Conservation (phyloP, 2,797 vertebrate genomes). For the Urophycis tenuis region DNA sequence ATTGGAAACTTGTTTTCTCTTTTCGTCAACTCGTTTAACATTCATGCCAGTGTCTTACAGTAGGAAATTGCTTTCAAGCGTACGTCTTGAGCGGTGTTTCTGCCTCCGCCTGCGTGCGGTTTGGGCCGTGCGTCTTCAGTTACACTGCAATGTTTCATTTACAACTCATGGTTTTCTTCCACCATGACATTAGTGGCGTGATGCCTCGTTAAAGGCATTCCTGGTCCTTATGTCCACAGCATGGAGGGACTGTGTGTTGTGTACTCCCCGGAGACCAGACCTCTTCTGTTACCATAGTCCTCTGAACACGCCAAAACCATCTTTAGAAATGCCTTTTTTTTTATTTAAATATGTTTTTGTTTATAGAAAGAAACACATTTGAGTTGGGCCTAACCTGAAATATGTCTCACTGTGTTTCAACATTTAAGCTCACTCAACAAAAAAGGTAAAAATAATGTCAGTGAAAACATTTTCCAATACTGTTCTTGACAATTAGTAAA, state of each 20-base stretch:
- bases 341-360: not conserved
- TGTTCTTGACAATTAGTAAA: not conserved
- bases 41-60: not conserved
- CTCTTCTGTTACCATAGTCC: not conserved
- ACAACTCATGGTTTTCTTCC: not conserved
- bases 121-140: not conserved
- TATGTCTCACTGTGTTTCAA: not conserved
- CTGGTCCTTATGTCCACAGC: not conserved
- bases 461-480: not conserved
- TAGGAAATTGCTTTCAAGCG: not conserved
- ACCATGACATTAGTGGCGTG: not conserved
- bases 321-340: not conserved
- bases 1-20: too few relatives aligned
- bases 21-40: too few relatives aligned
- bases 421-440: not conserved
- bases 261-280: not conserved
- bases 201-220: not conserved
- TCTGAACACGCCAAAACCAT: constrained; percentile 5
- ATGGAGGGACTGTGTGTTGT: not conserved
- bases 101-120: not conserved
- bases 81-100: not conserved
- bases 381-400: not conserved
- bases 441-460: not conserved
- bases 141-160: not conserved
- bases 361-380: not conserved